Evolutionary conservation across 2,888 invertebrate genomes (phyloP), one percentile per base, ranked within the genome.

Genomic region (Pyrrhosoma nymphula): DNA sequence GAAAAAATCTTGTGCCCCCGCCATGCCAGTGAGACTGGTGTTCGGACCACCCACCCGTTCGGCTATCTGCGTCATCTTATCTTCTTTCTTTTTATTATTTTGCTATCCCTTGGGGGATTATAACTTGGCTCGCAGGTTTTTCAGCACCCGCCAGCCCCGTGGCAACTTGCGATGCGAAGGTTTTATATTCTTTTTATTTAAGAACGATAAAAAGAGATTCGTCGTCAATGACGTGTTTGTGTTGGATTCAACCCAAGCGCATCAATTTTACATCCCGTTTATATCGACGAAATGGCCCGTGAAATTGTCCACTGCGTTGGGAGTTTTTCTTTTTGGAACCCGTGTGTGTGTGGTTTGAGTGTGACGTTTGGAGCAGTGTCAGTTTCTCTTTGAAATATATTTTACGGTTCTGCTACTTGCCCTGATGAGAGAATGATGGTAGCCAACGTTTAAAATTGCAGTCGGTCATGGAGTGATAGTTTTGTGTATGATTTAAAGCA

Each of bases 11-110:
- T 26, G 20, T 69, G 69, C 69, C n/a, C 69, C 23, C 69, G 69
- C 47, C 47, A 47, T 47, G 47, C 47, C 69, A 69, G 69, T 26
- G 69, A 69, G 26, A 69, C 69, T 23, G n/a, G n/a, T 69, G 26
- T 6, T 26, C 4, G 69, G 69, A 69, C 69, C 69, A 69, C 69
- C 69, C 69, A 69, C 69, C 0, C 69, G 69, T n/a, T n/a, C 69
- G 69, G 69, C 69, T 69, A 69, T 69, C 69, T 69, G 69, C 69
- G 69, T 69, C 69, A 69, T 69, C 69, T 69, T 26, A 47, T 47
- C 47, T 47, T 8, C 47, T 47, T 47, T 8, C 47, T 47, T 47
- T 47, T 47, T 4, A 8, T 47, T 69, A 10, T 69, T 26, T 69
- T 69, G 69, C 69, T 69, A 20, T 69, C n/a, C 69, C 69, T 23